These are phyloP conservation scores for Pangasius sanitwongsei DNA, from an alignment of 2,797 vertebrate species.

Conservation along the genomic window DNA sequence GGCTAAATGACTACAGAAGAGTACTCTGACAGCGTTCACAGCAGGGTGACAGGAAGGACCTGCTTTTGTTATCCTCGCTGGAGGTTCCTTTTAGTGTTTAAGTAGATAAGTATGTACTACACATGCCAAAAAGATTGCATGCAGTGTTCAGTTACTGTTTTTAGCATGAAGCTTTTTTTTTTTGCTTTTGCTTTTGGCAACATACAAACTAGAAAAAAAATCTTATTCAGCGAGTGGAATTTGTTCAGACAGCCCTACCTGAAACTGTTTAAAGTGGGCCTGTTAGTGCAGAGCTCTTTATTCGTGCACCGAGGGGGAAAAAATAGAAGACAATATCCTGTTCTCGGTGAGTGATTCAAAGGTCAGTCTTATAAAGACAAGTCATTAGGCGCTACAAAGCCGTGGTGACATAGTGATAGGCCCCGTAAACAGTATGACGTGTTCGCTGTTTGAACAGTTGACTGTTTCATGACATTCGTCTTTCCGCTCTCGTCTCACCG, in stretches of 20 bases:
- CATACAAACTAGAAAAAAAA: not conserved
- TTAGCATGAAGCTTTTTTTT: not conserved
- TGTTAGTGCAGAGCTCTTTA: not conserved
- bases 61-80: not conserved
- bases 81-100: not conserved
- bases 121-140: not conserved
- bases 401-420: slow-evolving; percentile 44
- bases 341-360: slow-evolving; percentile 26
- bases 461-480: slow-evolving; percentile 28
- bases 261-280: not conserved
- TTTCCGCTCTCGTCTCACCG: slow-evolving; percentile 29
- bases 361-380: slow-evolving; percentile 31
- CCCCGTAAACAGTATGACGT: slow-evolving; percentile 43
- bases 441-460: slow-evolving; percentile 48
- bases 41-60: not conserved
- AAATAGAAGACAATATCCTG: not conserved
- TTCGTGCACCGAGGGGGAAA: not conserved
- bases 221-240: not conserved
- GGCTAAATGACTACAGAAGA: not conserved
- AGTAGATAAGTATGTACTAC: not conserved
- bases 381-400: slow-evolving; percentile 52
- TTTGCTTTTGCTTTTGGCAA: not conserved
- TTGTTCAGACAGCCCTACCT: not conserved
- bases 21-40: not conserved
- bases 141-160: not conserved